These are phyloP conservation scores for Callipepla squamata DNA, from an alignment of 2,113 vertebrate species.

Conservation along the genomic window DNA sequence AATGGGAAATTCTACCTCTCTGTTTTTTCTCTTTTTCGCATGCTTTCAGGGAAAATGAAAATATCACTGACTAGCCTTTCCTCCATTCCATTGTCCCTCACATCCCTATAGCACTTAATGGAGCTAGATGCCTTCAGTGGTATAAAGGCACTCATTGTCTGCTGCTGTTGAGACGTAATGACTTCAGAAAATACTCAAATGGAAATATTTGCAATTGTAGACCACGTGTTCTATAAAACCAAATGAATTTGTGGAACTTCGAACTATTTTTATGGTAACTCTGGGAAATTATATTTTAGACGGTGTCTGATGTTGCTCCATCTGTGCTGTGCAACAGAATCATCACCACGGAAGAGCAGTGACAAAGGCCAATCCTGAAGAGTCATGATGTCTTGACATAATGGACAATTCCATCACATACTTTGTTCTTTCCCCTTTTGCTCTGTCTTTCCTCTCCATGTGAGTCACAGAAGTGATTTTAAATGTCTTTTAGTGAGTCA, in stretches of 20 bases:
- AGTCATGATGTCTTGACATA: neutral
- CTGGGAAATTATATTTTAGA: neutral
- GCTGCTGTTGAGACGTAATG: neutral
- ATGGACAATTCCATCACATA: neutral
- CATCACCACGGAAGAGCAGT: neutral
- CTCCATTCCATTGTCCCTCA: neutral
- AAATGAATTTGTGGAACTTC: neutral
- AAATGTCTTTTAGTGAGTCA: conserved; percentile 36
- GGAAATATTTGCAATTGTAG: neutral
- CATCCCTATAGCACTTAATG: neutral
- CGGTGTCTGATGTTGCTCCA: neutral
- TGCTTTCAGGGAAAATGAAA: neutral
- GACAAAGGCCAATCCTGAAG: rapidly evolving
- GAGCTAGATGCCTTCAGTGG: neutral
- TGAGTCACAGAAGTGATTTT: conserved; percentile 39
- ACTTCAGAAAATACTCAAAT: neutral
- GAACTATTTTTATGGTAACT: neutral
- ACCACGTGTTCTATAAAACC: neutral
- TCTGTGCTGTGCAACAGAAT: neutral
- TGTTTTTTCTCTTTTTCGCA: neutral
- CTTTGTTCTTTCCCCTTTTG: neutral
- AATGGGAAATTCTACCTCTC: neutral
- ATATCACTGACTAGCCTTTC: neutral
- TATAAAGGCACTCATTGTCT: neutral
- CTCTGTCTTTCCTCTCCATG: neutral